These are phyloP conservation scores for Xenopus tropicalis DNA, from an alignment of 2,113 vertebrate genomes.

Conservation along the genomic window DNA sequence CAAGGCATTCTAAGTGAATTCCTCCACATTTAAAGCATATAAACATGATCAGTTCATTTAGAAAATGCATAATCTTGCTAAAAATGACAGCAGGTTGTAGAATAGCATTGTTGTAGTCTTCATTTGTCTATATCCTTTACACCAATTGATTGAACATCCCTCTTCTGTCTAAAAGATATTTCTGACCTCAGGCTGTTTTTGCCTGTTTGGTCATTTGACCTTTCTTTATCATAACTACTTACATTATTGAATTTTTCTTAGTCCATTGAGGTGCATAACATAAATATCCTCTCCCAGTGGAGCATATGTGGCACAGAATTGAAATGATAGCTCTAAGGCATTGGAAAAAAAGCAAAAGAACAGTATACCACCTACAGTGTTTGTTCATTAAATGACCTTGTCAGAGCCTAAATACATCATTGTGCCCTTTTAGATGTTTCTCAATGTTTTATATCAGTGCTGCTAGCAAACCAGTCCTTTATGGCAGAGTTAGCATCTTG, in stretches of 20 bases:
- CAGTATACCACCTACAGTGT: background rate
- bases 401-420: background rate
- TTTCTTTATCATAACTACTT: slow-evolving; percentile 6
- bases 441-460: background rate
- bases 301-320: slow-evolving; percentile 1
- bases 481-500: too few species aligned
- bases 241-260: slow-evolving; percentile 22
- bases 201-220: slow-evolving; percentile 7
- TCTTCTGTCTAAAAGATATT: too few species aligned
- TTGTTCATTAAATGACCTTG: background rate
- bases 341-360: background rate
- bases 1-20: too few species aligned
- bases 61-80: too few species aligned
- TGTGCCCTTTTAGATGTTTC: background rate
- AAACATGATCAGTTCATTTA: too few species aligned
- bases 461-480: too few species aligned
- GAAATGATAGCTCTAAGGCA: background rate
- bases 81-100: background rate
- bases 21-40: too few species aligned
- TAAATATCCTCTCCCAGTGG: slow-evolving; percentile 1
- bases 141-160: background rate
- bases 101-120: background rate
- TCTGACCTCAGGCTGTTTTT: background rate
- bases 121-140: slow-evolving; percentile 2
- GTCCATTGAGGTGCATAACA: slow-evolving; percentile 7